Conservation (phyloP, 2,888 invertebrate species). For the Drosophila buzzatii region DNA sequence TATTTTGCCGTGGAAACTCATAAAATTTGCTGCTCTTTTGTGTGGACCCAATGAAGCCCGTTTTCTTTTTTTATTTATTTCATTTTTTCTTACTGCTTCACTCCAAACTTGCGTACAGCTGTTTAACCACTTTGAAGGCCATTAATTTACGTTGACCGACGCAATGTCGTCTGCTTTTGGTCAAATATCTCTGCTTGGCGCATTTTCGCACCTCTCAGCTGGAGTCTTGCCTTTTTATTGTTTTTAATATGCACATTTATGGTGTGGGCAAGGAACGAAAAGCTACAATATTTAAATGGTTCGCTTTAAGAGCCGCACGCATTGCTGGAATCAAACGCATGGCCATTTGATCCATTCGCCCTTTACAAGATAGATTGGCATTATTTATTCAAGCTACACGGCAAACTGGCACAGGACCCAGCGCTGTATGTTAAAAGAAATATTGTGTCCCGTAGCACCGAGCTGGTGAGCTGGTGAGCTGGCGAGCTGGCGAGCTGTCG, state of each 20-base stretch:
- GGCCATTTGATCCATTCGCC: constrained; percentile 53
- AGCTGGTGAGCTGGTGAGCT: no score
- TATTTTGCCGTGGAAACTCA: constrained; percentile 75
- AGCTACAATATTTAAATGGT: constrained; percentile 32
- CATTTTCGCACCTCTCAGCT: constrained; percentile 38
- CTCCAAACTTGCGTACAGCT: constrained; percentile 24
- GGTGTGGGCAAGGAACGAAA: neutral
- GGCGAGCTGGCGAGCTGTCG: neutral
- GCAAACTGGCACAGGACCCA: constrained; percentile 32
- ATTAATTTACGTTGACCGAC: constrained; percentile 78
- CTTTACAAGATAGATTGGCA: constrained; percentile 65
- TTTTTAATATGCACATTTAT: constrained; percentile 30
- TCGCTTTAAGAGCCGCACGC: constrained; percentile 37
- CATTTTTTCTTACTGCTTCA: neutral
- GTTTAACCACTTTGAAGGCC: constrained; percentile 69
- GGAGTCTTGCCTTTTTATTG: constrained; percentile 33
- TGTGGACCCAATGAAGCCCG: constrained; percentile 65
- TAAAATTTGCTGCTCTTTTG: constrained; percentile 73
- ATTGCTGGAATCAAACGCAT: constrained; percentile 16
- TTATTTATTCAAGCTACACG: constrained; percentile 75
- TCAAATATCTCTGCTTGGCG: constrained; percentile 14
- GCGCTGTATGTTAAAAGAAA: constrained; percentile 28
- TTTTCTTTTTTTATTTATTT: constrained; percentile 11
- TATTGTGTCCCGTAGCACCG: constrained; percentile 46
- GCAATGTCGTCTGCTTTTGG: constrained; percentile 11